A percentile compares a stretch with the other conserved stretches of the same genome.
These are phyloP conservation scores for Cryptus armator DNA, from an alignment of 2,888 invertebrate genomes.

Conservation along the genomic window DNA sequence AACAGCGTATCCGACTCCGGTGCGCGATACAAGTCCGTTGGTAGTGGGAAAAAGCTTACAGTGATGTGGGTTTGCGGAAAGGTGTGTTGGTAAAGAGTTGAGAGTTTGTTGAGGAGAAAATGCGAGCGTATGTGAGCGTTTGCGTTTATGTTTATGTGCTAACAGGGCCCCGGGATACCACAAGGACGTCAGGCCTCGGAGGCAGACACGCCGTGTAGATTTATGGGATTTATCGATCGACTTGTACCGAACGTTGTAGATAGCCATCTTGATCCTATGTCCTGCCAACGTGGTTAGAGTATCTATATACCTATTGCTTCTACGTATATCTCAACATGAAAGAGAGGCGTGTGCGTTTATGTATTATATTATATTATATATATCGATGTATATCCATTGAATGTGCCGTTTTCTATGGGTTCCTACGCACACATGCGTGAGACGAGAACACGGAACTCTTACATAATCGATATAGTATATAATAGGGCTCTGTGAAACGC, in stretches of 20 bases:
- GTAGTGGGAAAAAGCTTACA: slow-evolving; percentile 43
- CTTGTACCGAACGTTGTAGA: slow-evolving; percentile 76
- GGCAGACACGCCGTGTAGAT: slow-evolving; percentile 75
- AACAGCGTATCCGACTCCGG: slow-evolving; percentile 28
- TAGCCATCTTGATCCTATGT: slow-evolving; percentile 78
- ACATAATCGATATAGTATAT: slow-evolving; percentile 74
- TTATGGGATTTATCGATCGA: slow-evolving; percentile 78
- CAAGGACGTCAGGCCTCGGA: slow-evolving; percentile 79
- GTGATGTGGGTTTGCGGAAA: not conserved
- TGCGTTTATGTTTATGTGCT: slow-evolving; percentile 71
- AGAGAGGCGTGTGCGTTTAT: not conserved
- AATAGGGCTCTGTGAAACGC: not conserved
- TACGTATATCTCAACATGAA: not conserved
- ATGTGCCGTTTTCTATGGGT: not conserved
- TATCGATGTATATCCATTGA: not conserved
- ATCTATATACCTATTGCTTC: not conserved
- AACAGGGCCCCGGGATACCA: slow-evolving; percentile 67
- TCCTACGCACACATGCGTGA: slow-evolving; percentile 7
- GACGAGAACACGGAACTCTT: slow-evolving; percentile 79
- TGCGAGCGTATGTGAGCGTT: slow-evolving; percentile 10
- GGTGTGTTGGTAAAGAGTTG: slow-evolving; percentile 5
- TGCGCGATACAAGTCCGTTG: slow-evolving; percentile 57
- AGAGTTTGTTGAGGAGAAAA: not conserved
- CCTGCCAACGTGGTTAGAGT: slow-evolving; percentile 17
- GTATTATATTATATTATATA: not conserved